phyloP scores from a whole-genome alignment of 2,888 invertebrate species.

The Cordilura impudica region DNA sequence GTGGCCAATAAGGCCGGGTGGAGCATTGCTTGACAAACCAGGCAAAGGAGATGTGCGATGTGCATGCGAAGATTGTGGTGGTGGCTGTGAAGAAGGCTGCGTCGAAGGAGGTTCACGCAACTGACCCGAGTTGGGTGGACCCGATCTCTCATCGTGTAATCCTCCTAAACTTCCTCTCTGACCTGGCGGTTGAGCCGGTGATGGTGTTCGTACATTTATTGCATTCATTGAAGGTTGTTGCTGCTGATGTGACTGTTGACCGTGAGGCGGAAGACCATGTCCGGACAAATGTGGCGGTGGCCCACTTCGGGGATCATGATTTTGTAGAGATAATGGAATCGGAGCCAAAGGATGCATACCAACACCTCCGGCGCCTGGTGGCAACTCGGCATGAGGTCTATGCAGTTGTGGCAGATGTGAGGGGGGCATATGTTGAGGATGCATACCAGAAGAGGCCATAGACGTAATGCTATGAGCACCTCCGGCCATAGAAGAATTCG shows the following conservation, averaged over 20 bases:
- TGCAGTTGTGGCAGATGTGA: conserved; percentile 74
- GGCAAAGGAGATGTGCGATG: conserved; percentile 77
- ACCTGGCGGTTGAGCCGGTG: conserved; percentile 75
- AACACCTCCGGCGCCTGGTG: conserved; percentile 63
- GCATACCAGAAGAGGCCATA: conserved; percentile 69
- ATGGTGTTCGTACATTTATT: conserved; percentile 71
- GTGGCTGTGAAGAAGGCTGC: conserved; percentile 68
- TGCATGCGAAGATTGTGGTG: conserved; percentile 71
- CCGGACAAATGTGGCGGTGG: conserved; percentile 67
- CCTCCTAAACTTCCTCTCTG: conserved; percentile 65
- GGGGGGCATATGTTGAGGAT: conserved; percentile 68
- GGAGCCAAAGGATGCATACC: conserved; percentile 77
- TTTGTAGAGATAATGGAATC: conserved; percentile 74
- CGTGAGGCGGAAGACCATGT: conserved; percentile 66
- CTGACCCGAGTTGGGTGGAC: conserved; percentile 58
- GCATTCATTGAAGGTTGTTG: too few species aligned
- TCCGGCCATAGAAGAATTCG: conserved; percentile 71
- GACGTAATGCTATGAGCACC: conserved; percentile 72
- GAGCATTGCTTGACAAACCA: conserved; percentile 72
- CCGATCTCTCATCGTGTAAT: conserved; percentile 69
- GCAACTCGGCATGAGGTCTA: conserved; percentile 76
- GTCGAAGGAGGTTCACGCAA: conserved; percentile 68
- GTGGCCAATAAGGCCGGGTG: conserved; percentile 75
- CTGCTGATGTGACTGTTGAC: conserved; percentile 68
- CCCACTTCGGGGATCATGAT: conserved; percentile 67